Conservation (phyloP, 2,888 invertebrate species). For the Drosophila colorata region DNA sequence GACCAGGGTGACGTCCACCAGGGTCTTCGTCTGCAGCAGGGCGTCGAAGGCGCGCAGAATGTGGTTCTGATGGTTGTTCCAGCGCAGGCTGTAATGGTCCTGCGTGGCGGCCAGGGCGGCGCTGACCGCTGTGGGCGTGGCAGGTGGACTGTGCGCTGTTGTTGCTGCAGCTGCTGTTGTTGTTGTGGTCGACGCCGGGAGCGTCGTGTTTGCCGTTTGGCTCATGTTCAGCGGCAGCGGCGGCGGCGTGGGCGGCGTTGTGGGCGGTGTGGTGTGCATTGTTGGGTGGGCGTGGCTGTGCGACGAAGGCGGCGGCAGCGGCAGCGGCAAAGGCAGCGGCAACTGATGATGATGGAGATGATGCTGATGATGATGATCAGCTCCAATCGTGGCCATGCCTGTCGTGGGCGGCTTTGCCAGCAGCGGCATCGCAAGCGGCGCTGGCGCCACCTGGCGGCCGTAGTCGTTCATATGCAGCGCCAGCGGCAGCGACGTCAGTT, state of each 20-base stretch:
- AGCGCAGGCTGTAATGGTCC: conserved; percentile 95
- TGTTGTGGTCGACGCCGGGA: conserved; percentile 30
- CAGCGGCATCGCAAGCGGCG: conserved; percentile 59
- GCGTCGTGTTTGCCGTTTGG: conserved; percentile 40
- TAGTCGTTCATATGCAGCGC: conserved; percentile 74
- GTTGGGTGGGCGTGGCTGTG: conserved; percentile 42
- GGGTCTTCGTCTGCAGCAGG: conserved; percentile 93
- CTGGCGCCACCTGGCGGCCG: conserved; percentile 68
- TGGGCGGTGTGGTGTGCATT: conserved; percentile 72
- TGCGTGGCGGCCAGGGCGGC: conserved; percentile 84
- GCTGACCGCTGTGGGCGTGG: conserved; percentile 47
- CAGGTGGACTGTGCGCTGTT: conserved; percentile 61
- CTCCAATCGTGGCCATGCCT: conserved; percentile 1
- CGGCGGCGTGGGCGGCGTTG: conserved; percentile 77
- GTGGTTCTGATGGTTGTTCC: conserved; percentile 97
- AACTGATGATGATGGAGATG: conserved; percentile 23
- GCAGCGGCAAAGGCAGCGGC: conserved; percentile 16
- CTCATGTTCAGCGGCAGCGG: conserved; percentile 73
- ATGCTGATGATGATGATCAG: conserved; percentile 25
- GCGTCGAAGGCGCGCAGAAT: conserved; percentile 95
- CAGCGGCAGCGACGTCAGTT: conserved; percentile 68
- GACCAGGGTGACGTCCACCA: conserved; percentile 95
- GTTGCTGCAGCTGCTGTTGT: conserved; percentile 26
- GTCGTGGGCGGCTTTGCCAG: conserved; percentile 55
- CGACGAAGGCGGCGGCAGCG: conserved; percentile 20